These are phyloP conservation scores for Volucella bombylans DNA, from an alignment of 2,888 invertebrate genomes.

Conservation along the genomic window DNA sequence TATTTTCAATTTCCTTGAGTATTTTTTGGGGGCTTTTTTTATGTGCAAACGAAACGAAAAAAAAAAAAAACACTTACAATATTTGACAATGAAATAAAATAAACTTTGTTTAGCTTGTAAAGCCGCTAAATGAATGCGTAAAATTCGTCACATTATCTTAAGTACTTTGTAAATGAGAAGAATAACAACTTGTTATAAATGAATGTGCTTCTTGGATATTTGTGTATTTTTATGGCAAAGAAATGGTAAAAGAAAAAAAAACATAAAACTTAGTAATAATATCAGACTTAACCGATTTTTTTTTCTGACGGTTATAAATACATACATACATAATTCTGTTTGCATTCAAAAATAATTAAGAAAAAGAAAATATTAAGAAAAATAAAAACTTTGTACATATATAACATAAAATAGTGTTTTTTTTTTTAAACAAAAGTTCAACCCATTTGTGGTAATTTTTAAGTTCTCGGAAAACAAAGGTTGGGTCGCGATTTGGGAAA, in stretches of 20 bases:
- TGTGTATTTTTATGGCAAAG: constrained; percentile 22
- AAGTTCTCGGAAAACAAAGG: too few relatives aligned
- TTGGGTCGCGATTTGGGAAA: too few relatives aligned
- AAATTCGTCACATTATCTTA: constrained; percentile 14
- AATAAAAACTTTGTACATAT: constrained; percentile 63
- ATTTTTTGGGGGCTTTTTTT: too few relatives aligned
- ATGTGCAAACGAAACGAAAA: neutral
- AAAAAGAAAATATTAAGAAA: constrained; percentile 38
- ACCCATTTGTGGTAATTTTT: too few relatives aligned
- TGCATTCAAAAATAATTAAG: constrained; percentile 38
- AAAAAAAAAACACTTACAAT: neutral
- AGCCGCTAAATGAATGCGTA: neutral
- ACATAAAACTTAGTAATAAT: constrained; percentile 15
- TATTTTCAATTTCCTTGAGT: too few relatives aligned
- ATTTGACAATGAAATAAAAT: neutral
- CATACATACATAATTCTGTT: constrained; percentile 41
- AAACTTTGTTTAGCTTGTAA: neutral
- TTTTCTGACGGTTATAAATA: constrained; percentile 34
- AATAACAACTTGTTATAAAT: neutral
- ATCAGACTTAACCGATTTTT: constrained; percentile 29
- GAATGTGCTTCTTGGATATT: constrained; percentile 19
- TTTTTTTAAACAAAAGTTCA: neutral
- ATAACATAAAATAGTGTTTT: constrained; percentile 34
- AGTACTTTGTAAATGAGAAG: constrained; percentile 23
- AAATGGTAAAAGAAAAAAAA: neutral